Conservation (phyloP, 2,888 invertebrate species). For the Andricus quercusramuli region DNA sequence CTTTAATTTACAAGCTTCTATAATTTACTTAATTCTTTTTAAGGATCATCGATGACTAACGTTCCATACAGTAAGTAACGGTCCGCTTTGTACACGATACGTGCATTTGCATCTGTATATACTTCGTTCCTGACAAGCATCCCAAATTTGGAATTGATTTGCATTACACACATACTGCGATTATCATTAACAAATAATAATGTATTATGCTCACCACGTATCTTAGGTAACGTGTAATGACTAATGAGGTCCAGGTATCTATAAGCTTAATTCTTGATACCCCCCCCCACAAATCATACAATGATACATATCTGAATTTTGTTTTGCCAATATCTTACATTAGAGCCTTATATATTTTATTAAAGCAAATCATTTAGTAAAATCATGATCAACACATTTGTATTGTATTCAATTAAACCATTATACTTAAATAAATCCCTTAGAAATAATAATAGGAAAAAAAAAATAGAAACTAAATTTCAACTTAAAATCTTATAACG, state of each 20-base stretch:
- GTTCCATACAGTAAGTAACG: constrained; percentile 48
- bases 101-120: constrained; percentile 47
- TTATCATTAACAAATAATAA: constrained; percentile 14
- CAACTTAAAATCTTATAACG: too few species aligned
- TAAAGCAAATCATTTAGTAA: too few species aligned
- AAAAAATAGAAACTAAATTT: too few species aligned
- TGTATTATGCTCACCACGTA: constrained; percentile 16
- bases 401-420: too few species aligned
- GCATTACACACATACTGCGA: not conserved
- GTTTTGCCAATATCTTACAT: too few species aligned
- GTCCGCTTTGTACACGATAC: constrained; percentile 50
- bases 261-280: not conserved
- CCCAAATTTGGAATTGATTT: constrained; percentile 13
- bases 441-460: too few species aligned
- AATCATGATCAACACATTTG: too few species aligned
- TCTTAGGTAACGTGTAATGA: constrained; percentile 22
- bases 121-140: constrained; percentile 8
- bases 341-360: too few species aligned
- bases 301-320: too few species aligned
- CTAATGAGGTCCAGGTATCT: not conserved
- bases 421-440: too few species aligned
- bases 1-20: not conserved
- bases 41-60: not conserved
- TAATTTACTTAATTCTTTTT: not conserved
- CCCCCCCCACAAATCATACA: too few species aligned